Conservation (phyloP, 2,113 vertebrate genomes). For the Pollimyrus isidori region DNA sequence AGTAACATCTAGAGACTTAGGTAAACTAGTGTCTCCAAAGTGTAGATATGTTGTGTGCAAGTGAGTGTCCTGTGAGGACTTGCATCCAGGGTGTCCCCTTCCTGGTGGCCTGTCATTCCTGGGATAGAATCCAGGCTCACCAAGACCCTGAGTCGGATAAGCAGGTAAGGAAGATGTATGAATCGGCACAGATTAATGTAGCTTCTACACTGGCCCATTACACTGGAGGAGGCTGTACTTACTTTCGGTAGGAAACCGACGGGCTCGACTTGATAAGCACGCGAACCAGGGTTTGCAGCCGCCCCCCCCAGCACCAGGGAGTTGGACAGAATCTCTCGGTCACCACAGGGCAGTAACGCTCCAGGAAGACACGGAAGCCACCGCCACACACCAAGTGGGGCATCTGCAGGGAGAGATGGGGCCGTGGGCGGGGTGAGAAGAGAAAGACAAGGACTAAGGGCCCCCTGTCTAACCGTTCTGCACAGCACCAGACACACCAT, state of each 20-base stretch:
- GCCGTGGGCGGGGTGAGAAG: not conserved
- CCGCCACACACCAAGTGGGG: constrained; percentile 52
- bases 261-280: constrained; percentile 56
- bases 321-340: constrained; percentile 58
- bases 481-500: not conserved
- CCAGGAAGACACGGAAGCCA: constrained; percentile 52
- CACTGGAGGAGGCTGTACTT: constrained; percentile 21
- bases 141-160: not conserved
- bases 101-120: not conserved
- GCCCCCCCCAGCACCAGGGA: constrained; percentile 66
- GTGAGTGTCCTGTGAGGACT: not conserved
- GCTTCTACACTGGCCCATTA: not conserved
- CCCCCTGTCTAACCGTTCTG: not conserved
- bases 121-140: not conserved
- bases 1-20: not conserved
- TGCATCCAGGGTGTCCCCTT: not conserved
- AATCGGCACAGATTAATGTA: not conserved
- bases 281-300: constrained; percentile 56
- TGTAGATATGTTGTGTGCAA: not conserved
- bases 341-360: constrained; percentile 55
- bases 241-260: constrained; percentile 63
- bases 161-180: not conserved
- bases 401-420: constrained; percentile 32
- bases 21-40: not conserved
- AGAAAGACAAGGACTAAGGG: not conserved